Base-by-base conservation (phyloP, 1,140 invertebrate genomes). In the Hyphantria cunea region DNA sequence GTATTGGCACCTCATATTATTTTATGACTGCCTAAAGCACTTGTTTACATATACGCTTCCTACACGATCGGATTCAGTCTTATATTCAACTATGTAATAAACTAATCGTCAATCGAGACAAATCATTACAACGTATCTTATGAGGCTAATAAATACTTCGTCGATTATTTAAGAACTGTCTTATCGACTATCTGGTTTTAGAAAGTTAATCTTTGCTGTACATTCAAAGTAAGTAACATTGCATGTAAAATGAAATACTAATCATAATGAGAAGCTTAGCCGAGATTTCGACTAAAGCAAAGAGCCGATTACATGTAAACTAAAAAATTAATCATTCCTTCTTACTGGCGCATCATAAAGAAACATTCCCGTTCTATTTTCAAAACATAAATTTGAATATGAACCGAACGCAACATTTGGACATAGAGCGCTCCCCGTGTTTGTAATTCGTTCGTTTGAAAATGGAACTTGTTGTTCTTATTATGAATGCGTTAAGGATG, bases 401-500 rank as follows among this genome's bases (percentile, higher is more conserved):
- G 79, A 84, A 82, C 75, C 67, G 78, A 71, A 70, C 55, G 68
- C 71, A 71, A 72, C 17, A 25, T 25, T 69, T 60, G 69, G 67
- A 74, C 72, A 76, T 78, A 73, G 78, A 82, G 76, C 73, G 78
- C 80, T 75, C 73, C 74, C 74, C 54, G 70, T 78, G 78, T 82
- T 84, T 81, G 80, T 84, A 76, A 84, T 86, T 82, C 76, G 74
- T 81, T 60, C 75, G 75, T 74, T 74, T 70, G 64, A 81, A 84
- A 85, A 82, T 76, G 74, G 77, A 82, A 74, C 82, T 76, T 84
- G 77, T 82, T 84, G 74, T 83, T 89, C 80, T 86, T 83, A 81
- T 88, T 85, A 82, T 85, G 81, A 82, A 82, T 86, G 79, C 77
- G 82, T 78, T 82, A 84, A 86, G 85, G 87, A 90, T 88, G 85